Conservation (phyloP, 2,888 invertebrate species). For the Formica aserva region DNA sequence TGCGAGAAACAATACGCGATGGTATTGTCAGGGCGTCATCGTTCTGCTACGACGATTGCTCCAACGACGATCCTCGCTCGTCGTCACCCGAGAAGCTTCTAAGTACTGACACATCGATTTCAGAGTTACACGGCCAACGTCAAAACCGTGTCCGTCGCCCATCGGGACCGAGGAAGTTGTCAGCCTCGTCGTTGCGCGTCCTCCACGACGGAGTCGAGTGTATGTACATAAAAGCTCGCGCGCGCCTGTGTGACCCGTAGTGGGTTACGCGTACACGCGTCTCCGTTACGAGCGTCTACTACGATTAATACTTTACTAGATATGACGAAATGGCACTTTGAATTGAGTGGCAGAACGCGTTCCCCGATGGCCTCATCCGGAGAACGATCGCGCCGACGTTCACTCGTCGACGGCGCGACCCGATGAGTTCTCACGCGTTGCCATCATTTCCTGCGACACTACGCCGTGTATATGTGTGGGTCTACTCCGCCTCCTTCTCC, state of each 20-base stretch:
- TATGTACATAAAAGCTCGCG: conserved; percentile 40
- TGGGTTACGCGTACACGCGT: conserved; percentile 30
- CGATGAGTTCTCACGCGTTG: conserved; percentile 69
- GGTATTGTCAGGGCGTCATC: not conserved
- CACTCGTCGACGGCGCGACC: conserved; percentile 45
- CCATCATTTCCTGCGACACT: conserved; percentile 71
- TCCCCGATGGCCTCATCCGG: conserved; percentile 24
- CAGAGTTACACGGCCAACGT: not conserved
- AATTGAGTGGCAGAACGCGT: conserved; percentile 53
- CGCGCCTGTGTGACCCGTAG: not conserved
- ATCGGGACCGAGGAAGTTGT: conserved; percentile 8
- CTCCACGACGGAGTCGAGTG: conserved; percentile 30
- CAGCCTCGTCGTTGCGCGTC: conserved; percentile 21
- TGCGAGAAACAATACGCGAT: conserved; percentile 4
- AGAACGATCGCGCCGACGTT: conserved; percentile 37
- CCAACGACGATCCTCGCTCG: conserved; percentile 9
- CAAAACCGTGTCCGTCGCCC: not conserved
- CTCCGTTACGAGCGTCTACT: conserved; percentile 11
- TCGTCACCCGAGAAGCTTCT: not conserved
- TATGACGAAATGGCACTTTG: conserved; percentile 75
- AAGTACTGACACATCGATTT: not conserved
- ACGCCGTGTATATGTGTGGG: conserved; percentile 43
- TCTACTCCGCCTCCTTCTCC: conserved; percentile 54
- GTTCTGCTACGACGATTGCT: not conserved
- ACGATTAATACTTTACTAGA: conserved; percentile 62